phyloP scores from a whole-genome alignment of 2,888 invertebrate species.

The Conistra vaccinii region DNA sequence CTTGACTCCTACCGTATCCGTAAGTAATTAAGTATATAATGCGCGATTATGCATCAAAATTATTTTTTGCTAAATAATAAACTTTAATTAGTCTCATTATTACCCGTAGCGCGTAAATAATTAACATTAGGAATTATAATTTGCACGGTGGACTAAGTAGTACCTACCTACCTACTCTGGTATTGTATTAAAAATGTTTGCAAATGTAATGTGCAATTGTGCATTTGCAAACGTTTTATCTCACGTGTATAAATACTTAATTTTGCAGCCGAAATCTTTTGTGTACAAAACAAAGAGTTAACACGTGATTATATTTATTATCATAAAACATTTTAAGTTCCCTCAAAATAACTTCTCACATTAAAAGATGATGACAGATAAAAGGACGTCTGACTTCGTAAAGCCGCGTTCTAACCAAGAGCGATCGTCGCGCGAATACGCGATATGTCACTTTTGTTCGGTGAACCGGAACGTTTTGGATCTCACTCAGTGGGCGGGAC shows the following conservation, averaged over 20 bases:
- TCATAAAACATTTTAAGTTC: neutral
- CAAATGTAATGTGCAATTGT: neutral
- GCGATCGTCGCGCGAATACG: neutral
- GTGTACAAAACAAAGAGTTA: neutral
- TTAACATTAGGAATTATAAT: neutral
- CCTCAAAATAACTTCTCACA: neutral
- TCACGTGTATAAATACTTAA: neutral
- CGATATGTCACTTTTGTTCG: neutral
- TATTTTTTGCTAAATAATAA: neutral
- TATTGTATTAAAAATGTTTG: neutral
- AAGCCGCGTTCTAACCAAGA: neutral
- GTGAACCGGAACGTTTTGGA: neutral
- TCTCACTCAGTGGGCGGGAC: neutral
- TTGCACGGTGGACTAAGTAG: neutral
- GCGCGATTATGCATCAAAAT: no score
- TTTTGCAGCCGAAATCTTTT: neutral
- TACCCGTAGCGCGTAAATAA: neutral
- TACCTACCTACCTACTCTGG: neutral
- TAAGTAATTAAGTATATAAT: neutral
- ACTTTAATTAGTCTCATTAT: constrained; percentile 2
- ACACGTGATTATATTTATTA: neutral
- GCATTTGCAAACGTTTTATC: no score
- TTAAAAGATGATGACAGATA: neutral
- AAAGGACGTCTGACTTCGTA: neutral
- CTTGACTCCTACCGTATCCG: neutral